A percentile compares a stretch with the other conserved stretches of the same genome.
These are phyloP conservation scores for Heliconius hermathena DNA, from an alignment of 1,140 invertebrate species.

Conservation along the genomic window DNA sequence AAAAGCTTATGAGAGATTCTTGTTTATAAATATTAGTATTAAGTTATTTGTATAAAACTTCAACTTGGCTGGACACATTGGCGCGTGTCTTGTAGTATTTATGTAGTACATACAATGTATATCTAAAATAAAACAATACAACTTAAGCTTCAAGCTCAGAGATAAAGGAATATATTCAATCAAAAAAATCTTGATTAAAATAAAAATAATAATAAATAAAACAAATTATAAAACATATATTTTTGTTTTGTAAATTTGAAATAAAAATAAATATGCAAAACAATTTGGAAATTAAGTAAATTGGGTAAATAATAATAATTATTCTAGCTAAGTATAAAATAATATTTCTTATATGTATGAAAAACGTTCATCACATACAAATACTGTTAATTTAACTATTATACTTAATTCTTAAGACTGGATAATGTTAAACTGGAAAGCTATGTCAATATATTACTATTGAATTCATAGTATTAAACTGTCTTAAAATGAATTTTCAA, in stretches of 20 bases:
- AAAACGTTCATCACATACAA: constrained; percentile 42
- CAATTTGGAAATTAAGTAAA: no score
- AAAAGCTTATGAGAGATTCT: background rate
- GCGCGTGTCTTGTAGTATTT: background rate
- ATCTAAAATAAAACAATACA: background rate
- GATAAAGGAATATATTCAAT: background rate
- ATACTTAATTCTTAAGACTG: constrained; percentile 17
- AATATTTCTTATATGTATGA: background rate
- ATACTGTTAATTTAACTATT: constrained; percentile 42
- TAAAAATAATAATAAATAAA: background rate
- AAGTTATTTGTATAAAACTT: background rate
- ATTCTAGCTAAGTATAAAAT: background rate
- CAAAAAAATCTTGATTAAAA: background rate
- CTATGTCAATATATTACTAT: background rate
- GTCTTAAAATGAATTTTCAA: background rate
- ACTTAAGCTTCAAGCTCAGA: background rate
- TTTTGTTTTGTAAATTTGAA: background rate
- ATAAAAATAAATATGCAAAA: no score
- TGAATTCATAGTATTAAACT: background rate
- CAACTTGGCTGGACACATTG: no score
- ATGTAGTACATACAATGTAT: background rate
- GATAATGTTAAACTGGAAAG: background rate
- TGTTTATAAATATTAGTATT: background rate
- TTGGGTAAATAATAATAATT: background rate
- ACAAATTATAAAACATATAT: background rate